Conservation (phyloP, 2,113 vertebrate species). For the Lycaon pictus region DNA sequence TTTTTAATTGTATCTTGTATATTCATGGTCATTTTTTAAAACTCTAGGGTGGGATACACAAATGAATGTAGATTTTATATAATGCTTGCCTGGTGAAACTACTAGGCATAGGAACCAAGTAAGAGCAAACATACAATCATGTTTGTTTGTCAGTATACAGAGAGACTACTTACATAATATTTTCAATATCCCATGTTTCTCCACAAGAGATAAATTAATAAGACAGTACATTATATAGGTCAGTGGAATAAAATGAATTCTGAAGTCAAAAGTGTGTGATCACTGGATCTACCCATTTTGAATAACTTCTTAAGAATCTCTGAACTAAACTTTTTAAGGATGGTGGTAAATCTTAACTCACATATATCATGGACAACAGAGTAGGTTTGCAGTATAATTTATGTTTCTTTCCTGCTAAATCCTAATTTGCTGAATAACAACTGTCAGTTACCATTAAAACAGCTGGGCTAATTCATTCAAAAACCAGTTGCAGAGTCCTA, state of each 20-base stretch:
- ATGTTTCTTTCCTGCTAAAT: background rate
- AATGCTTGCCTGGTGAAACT: background rate
- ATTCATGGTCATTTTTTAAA: background rate
- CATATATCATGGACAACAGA: background rate
- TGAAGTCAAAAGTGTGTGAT: background rate
- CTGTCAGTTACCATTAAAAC: background rate
- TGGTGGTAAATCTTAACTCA: background rate
- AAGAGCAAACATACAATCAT: background rate
- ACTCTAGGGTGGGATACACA: background rate
- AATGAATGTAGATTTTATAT: background rate
- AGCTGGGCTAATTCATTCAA: background rate
- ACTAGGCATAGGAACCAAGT: background rate
- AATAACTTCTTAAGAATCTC: background rate
- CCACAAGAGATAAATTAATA: background rate
- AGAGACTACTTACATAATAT: background rate
- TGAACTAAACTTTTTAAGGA: background rate
- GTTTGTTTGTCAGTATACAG: background rate
- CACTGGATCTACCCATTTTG: background rate
- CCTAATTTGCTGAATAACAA: background rate
- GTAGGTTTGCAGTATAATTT: background rate
- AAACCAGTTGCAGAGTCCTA: background rate
- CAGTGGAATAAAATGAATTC: background rate
- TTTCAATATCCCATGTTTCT: background rate
- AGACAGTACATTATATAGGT: background rate
- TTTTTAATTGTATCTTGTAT: background rate